These are phyloP conservation scores for Scaptodrosophila lebanonensis DNA, from an alignment of 1,140 invertebrate species.

Conservation along the genomic window DNA sequence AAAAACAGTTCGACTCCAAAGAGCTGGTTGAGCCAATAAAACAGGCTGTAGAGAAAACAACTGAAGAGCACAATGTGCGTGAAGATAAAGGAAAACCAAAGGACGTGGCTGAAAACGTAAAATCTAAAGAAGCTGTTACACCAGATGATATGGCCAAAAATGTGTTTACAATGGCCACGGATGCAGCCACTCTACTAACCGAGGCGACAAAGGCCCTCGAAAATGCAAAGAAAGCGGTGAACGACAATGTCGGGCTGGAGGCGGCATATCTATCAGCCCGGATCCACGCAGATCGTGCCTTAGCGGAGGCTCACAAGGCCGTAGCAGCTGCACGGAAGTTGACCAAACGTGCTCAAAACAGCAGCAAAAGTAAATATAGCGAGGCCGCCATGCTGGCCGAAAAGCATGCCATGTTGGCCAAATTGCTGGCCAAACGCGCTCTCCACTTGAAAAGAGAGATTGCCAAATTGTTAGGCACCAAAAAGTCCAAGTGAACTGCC, in stretches of 20 bases:
- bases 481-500: slow-evolving; percentile 7
- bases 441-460: slow-evolving; percentile 41
- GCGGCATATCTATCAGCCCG: slow-evolving; percentile 25
- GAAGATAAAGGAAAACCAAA: neutral
- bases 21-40: neutral
- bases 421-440: slow-evolving; percentile 39
- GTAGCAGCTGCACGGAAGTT: slow-evolving; percentile 32
- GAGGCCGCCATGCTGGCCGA: slow-evolving; percentile 32
- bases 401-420: slow-evolving; percentile 47
- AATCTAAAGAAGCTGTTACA: too few species aligned
- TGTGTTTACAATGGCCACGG: slow-evolving; percentile 28
- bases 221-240: neutral
- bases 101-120: neutral
- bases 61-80: too few species aligned
- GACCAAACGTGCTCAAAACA: slow-evolving; percentile 2
- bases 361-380: neutral
- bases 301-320: slow-evolving; percentile 39
- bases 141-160: slow-evolving; percentile 22
- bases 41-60: too few species aligned
- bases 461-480: slow-evolving; percentile 21
- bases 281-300: slow-evolving; percentile 19
- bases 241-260: slow-evolving; percentile 6
- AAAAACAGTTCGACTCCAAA: too few species aligned
- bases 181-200: slow-evolving; percentile 18
- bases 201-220: slow-evolving; percentile 30